Percentiles rank a stretch among this genome's conserved stretches.
phyloP scores from a whole-genome alignment of 1,140 invertebrate genomes.

The Pogonomyrmex barbatus region DNA sequence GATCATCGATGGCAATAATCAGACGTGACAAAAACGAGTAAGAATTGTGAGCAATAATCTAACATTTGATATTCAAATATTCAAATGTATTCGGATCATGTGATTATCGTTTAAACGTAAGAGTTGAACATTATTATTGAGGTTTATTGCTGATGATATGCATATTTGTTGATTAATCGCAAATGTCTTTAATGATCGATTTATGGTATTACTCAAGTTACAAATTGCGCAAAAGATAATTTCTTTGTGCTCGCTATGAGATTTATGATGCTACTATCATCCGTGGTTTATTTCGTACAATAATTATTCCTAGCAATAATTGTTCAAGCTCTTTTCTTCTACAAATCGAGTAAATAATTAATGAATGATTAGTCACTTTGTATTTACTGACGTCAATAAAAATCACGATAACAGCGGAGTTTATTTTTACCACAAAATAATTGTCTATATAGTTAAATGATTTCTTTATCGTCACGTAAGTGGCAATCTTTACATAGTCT shows the following conservation, averaged over 20 bases:
- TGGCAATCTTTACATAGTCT: neutral
- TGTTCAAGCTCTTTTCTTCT: neutral
- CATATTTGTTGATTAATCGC: constrained; percentile 16
- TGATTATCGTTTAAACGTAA: neutral
- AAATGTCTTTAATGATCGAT: neutral
- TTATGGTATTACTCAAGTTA: constrained; percentile 10
- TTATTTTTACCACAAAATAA: neutral
- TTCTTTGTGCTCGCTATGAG: neutral
- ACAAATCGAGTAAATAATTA: constrained; percentile 8
- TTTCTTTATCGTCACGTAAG: neutral
- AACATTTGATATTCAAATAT: constrained; percentile 48
- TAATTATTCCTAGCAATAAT: neutral
- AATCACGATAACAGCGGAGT: neutral
- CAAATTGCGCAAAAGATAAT: neutral
- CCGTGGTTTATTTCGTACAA: neutral
- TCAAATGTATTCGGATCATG: constrained; percentile 38
- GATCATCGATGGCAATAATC: constrained; percentile 13
- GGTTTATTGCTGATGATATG: neutral
- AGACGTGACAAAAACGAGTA: neutral
- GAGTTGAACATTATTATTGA: neutral
- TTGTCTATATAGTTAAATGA: neutral
- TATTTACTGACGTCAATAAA: constrained; percentile 21
- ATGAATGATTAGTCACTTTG: neutral
- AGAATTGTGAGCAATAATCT: constrained; percentile 26
- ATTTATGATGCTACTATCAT: neutral